These are phyloP conservation scores for Parapsyche elsis DNA, from an alignment of 1,140 invertebrate species.

Conservation along the genomic window DNA sequence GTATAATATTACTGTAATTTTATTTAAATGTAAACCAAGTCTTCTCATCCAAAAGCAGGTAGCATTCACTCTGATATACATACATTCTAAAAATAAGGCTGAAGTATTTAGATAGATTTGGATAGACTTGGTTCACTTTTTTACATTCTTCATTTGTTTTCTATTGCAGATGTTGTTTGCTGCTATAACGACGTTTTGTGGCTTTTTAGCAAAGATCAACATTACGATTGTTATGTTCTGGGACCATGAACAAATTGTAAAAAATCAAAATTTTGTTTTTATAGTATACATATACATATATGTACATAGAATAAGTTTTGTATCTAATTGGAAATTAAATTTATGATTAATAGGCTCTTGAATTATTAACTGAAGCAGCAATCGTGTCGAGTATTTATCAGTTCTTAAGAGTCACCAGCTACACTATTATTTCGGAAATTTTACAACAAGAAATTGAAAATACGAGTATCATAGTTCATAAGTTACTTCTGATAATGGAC, in stretches of 20 bases:
- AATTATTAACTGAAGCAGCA: neutral
- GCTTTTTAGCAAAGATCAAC: slow-evolving; percentile 1
- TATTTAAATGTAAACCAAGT: neutral
- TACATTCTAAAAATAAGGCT: no score
- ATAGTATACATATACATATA: neutral
- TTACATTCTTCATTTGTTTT: no score
- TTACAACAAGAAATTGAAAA: slow-evolving; percentile 3
- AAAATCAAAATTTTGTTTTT: no score
- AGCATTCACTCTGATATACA: no score
- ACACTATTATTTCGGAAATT: neutral
- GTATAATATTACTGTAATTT: neutral
- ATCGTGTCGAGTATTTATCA: neutral
- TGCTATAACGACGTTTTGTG: neutral
- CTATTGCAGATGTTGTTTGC: neutral
- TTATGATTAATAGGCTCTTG: no score
- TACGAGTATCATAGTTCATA: neutral
- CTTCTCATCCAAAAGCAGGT: no score
- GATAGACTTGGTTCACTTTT: no score
- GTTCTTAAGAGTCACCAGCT: neutral
- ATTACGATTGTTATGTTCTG: neutral
- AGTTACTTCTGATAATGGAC: neutral
- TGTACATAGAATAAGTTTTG: neutral
- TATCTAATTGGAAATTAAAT: no score
- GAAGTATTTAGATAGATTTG: no score
- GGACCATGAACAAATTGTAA: neutral